Evolutionary conservation across 2,113 vertebrate genomes (phyloP), one percentile per base, ranked within the genome.

Genomic region (Chaetodon trifascialis): DNA sequence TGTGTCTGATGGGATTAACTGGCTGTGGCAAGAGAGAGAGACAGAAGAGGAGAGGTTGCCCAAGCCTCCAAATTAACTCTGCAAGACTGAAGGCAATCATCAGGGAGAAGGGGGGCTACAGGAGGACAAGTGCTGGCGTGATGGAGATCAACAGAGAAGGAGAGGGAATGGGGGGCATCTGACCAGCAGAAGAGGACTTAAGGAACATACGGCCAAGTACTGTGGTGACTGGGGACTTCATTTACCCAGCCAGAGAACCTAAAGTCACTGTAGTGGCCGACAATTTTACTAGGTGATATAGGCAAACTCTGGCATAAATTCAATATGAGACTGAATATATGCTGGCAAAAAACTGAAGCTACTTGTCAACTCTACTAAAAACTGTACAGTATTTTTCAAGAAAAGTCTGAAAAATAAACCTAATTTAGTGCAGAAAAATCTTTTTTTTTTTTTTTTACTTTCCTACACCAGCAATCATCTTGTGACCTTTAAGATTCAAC

Each of bases 1-100:
- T 87, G 92, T 86, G 85, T 94, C 93, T 93, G 85, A 94, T 92
- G 91, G 90, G 93, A 95, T 92, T 93, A 94, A 90, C 91, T 81
- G 86, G 86, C 89, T 88, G 83, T 87, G 79, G 83, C 51, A 25
- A 90, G 84, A 40, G 38, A 91, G 69, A 80, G 56, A 85, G 56
- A 90, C 62, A 83, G 90, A 84, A 70, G 79, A 85, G 58, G 87
- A 88, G 86, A 84, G 87, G 81, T 82, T 82, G 90, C 75, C 78
- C 83, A 79, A 79, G 62, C 84, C 80, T 88, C 79, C 84, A 92
- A 93, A 90, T 93, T 82, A 93, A 90, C 88, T 87, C 88, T 75
- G 79, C 60, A 83, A 79, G 88, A 86, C 82, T 85, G 75, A 84
- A 88, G 83, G 87, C 86, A 88, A 89, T 91, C 68, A 76, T 73